Base-by-base conservation (phyloP, 2,797 vertebrate genomes). In the Pipistrellus nathusii region DNA sequence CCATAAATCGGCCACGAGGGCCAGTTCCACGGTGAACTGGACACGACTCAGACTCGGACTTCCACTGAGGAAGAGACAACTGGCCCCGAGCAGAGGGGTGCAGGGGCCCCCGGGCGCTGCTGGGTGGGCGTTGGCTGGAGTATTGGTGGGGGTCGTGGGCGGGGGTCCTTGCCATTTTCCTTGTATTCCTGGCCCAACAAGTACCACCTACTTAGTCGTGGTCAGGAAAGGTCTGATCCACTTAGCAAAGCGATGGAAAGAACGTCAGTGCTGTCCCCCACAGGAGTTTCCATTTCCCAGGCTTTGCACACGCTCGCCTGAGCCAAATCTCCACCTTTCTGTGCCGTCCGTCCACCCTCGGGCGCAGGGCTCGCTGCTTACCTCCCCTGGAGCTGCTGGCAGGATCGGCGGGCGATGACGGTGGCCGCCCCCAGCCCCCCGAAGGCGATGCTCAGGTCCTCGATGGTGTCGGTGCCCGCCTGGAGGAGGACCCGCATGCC, bases 401-500 rank as follows among this genome's bases (percentile, higher is more conserved):
- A 99, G 55, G 98, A 98, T 46, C 96, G 97, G 27, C 97, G 94
- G 15, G 98, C 98, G 0, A 90, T 95, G 62, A 99, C 0, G 0
- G 98, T 99, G 88, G 98, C 97, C 0, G 98, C 93, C 4, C 98
- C 97, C 38, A 98, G 95, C 30, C 99, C 99, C 73, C 99, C 99
- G 0, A 98, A 99, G 97, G 98, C 99, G 69, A 99, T 95, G 53
- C 98, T 98, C 94, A 99, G 93, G 8, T 99, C 99, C 92, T 98
- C 98, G 30, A 99, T 98, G 88, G 98, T 32, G 18, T 98, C 94
- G 15, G 98, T 98, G 21, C 96, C 98, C 75, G 98, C 98, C 0
- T 97, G 95, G 97, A 99, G 98, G 92, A 98, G 80, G 85, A 99
- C 99, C 14, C 98, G 98, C 99, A 99, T 99, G n/a, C 98, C 98